phyloP scores from a whole-genome alignment of 2,888 invertebrate genomes.

The Elegia similella region DNA sequence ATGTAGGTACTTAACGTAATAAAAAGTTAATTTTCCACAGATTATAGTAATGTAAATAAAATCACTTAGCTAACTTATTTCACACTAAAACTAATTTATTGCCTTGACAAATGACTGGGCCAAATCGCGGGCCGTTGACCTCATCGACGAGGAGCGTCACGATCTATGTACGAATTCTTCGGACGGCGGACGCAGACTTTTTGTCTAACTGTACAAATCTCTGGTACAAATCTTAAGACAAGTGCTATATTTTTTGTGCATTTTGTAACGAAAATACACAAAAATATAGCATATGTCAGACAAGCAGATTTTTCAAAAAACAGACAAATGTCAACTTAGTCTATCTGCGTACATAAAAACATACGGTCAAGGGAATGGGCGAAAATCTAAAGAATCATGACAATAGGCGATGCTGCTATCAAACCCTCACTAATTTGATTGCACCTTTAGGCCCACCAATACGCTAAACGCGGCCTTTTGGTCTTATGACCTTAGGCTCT shows the following conservation, averaged over 20 bases:
- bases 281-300: too few relatives aligned
- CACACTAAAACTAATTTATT: slow-evolving; percentile 22
- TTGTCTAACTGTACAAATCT: slow-evolving; percentile 32
- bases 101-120: slow-evolving; percentile 25
- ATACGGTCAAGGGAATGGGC: too few relatives aligned
- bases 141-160: slow-evolving; percentile 49
- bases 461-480: too few relatives aligned
- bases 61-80: slow-evolving; percentile 5
- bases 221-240: slow-evolving; percentile 9
- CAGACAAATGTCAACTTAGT: too few relatives aligned
- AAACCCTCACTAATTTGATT: too few relatives aligned
- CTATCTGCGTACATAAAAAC: too few relatives aligned
- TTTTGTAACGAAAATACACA: neutral
- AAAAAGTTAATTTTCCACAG: slow-evolving; percentile 1
- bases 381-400: too few relatives aligned
- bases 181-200: slow-evolving; percentile 34
- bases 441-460: too few relatives aligned
- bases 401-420: too few relatives aligned
- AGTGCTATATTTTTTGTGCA: slow-evolving; percentile 12
- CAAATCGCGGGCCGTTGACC: slow-evolving; percentile 39
- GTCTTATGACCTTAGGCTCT: too few relatives aligned
- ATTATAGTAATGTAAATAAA: slow-evolving; percentile 1
- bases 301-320: too few relatives aligned
- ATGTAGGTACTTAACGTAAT: neutral
- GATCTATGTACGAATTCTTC: slow-evolving; percentile 49